phyloP scores from a whole-genome alignment of 2,113 vertebrate species.

The Toxotes jaculatrix region DNA sequence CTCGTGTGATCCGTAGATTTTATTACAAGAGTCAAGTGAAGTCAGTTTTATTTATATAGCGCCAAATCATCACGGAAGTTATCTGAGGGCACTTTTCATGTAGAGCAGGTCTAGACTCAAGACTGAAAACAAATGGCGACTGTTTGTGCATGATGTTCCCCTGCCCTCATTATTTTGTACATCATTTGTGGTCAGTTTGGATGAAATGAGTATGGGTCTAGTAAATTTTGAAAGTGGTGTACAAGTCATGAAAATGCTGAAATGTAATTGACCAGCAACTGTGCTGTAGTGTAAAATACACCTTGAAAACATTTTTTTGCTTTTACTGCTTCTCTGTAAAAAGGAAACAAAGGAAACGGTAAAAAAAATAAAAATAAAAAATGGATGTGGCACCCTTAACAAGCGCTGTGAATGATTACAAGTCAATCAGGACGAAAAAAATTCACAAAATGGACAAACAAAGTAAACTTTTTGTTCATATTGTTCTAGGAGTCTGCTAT shows the following conservation, averaged over 20 bases:
- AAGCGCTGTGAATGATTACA: constrained; percentile 1
- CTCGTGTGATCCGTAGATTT: neutral
- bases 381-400: neutral
- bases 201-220: neutral
- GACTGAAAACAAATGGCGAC: neutral
- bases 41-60: too few relatives aligned
- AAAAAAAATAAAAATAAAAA: neutral
- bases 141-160: neutral
- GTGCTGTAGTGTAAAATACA: neutral
- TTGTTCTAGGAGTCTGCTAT: neutral
- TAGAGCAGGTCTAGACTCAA: too few relatives aligned
- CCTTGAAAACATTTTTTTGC: too few relatives aligned
- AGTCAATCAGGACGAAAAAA: neutral
- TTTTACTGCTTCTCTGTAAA: neutral
- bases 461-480: neutral
- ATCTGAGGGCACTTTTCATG: too few relatives aligned
- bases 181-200: neutral
- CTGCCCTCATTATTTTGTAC: neutral
- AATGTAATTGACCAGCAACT: neutral
- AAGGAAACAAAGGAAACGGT: neutral
- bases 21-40: neutral
- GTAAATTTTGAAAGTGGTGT: neutral
- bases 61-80: too few relatives aligned
- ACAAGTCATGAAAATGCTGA: neutral
- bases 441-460: neutral